These are phyloP conservation scores for Slavum lentiscoides DNA, from an alignment of 2,888 invertebrate genomes.

Conservation along the genomic window DNA sequence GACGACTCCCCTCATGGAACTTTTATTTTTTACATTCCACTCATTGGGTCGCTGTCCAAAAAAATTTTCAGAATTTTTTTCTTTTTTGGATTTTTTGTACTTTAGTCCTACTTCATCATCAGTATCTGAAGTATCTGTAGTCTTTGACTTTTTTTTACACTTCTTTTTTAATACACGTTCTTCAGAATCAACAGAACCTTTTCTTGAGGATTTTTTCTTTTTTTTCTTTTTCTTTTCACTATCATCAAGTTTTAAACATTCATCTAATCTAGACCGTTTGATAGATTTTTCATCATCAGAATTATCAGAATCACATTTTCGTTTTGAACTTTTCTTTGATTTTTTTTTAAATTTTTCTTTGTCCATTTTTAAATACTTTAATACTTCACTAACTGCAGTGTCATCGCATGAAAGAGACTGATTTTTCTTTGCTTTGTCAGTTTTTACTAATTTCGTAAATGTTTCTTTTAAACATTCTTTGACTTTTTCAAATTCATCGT, in stretches of 20 bases:
- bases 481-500: conserved; percentile 33
- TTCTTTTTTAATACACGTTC: conserved; percentile 20
- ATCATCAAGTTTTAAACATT: not conserved
- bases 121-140: conserved; percentile 24
- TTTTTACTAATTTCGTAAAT: conserved; percentile 40
- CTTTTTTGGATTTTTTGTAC: not conserved
- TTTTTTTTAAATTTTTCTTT: conserved; percentile 26
- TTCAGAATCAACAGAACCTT: conserved; percentile 3
- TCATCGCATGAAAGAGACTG: conserved; percentile 12
- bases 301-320: conserved; percentile 26
- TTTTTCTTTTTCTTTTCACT: conserved; percentile 34
- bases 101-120: conserved; percentile 4
- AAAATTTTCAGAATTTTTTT: conserved; percentile 22
- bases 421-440: not conserved
- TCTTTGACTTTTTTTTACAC: conserved; percentile 30
- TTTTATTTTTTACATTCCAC: conserved; percentile 26
- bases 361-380: conserved; percentile 40
- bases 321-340: conserved; percentile 36
- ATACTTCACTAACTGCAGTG: conserved; percentile 21
- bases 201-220: conserved; percentile 21
- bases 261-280: conserved; percentile 10
- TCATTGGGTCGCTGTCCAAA: conserved; percentile 52
- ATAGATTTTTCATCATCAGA: conserved; percentile 8
- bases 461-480: conserved; percentile 47
- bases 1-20: conserved; percentile 50